A percentile compares a stretch with the other conserved stretches of the same genome.
Conservation (phyloP, 2,113 vertebrate species). For the Uria aalge region DNA sequence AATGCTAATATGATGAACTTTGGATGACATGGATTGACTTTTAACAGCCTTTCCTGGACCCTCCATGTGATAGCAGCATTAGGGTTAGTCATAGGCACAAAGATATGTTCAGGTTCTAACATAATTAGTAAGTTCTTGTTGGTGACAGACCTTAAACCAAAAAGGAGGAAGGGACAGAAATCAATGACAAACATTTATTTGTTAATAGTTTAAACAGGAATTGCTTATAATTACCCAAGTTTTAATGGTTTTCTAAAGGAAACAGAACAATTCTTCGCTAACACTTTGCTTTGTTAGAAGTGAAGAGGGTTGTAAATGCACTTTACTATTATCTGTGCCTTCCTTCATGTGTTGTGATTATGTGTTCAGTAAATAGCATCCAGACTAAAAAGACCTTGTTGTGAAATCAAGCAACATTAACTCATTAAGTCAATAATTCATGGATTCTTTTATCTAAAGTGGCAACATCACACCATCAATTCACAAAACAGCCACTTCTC, state of each 20-base stretch:
- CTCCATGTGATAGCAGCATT: neutral
- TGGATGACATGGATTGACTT: neutral
- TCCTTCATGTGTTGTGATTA: slow-evolving; percentile 57
- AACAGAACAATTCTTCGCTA: neutral
- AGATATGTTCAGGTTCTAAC: neutral
- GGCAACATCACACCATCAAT: slow-evolving; percentile 88
- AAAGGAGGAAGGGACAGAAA: neutral
- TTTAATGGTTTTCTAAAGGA: neutral
- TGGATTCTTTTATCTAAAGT: slow-evolving; percentile 89
- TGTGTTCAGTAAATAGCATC: slow-evolving; percentile 72
- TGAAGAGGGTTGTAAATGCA: slow-evolving; percentile 1
- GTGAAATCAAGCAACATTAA: slow-evolving; percentile 85
- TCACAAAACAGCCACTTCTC: slow-evolving; percentile 84
- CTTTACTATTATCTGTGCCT: slow-evolving; percentile 29
- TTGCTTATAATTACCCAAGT: neutral
- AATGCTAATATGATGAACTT: neutral
- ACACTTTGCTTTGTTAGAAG: neutral
- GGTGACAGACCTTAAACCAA: neutral
- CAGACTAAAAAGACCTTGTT: slow-evolving; percentile 74
- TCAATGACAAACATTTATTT: neutral
- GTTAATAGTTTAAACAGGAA: neutral
- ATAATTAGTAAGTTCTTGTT: neutral
- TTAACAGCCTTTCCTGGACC: neutral
- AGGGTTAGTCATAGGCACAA: neutral
- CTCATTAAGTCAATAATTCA: slow-evolving; percentile 91